Conservation (phyloP, 1,140 invertebrate genomes). For the Papilio glaucus region DNA sequence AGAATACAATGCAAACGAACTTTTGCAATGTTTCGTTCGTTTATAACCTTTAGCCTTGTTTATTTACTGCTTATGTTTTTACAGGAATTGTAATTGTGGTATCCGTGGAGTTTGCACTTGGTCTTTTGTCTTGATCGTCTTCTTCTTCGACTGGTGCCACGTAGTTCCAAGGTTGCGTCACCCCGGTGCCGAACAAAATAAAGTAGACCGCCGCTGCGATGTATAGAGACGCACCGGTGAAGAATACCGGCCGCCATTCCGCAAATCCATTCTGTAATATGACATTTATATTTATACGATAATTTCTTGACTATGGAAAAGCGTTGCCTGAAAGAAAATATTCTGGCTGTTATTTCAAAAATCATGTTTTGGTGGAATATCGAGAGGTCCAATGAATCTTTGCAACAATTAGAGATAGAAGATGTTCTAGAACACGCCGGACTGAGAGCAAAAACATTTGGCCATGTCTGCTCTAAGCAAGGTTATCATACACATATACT, state of each 20-base stretch:
- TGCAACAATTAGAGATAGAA: no score
- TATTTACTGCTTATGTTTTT: constrained; percentile 67
- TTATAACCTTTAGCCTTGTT: no score
- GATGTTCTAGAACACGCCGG: no score
- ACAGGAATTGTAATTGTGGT: constrained; percentile 71
- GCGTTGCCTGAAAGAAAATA: no score
- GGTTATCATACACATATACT: no score
- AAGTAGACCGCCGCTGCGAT: constrained; percentile 87
- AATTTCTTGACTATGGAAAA: not conserved
- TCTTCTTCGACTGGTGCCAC: constrained; percentile 56
- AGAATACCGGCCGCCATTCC: constrained; percentile 91
- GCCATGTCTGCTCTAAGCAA: no score
- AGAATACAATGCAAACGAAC: no score
- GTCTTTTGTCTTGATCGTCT: constrained; percentile 63
- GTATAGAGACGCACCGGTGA: constrained; percentile 89
- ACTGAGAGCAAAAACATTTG: no score
- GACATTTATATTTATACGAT: constrained; percentile 24
- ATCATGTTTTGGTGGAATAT: no score
- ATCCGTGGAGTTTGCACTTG: constrained; percentile 58
- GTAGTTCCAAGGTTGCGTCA: constrained; percentile 87
- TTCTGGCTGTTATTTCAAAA: no score
- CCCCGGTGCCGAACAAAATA: constrained; percentile 86
- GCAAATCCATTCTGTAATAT: constrained; percentile 87
- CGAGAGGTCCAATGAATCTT: no score
- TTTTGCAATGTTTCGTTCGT: no score